Conservation (phyloP, 23 tunicate species). For the Trididemnum clinides region DNA sequence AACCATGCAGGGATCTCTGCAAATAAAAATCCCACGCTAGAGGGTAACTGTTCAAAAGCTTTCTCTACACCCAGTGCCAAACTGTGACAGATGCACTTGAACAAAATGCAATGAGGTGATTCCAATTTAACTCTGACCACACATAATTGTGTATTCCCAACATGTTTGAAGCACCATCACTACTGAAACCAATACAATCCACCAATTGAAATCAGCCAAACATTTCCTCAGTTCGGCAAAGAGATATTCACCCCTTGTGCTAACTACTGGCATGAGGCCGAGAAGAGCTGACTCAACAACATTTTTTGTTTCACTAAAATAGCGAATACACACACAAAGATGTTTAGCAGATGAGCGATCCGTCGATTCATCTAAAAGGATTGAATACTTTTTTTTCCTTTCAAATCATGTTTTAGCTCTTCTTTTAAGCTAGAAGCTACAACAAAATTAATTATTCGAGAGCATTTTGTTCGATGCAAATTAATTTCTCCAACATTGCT, state of each 20-base stretch:
- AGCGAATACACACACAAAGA: slow-evolving; percentile 20
- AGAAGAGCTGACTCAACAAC: slow-evolving; percentile 7
- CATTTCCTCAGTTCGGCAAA: background rate
- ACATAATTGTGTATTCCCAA: slow-evolving; percentile 16
- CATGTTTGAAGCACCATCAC: slow-evolving; percentile 43
- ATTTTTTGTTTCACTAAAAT: slow-evolving; percentile 18
- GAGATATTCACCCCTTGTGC: background rate
- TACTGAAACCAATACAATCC: slow-evolving; percentile 19
- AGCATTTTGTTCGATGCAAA: slow-evolving; percentile 25
- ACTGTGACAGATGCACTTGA: slow-evolving; percentile 16
- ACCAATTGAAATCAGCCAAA: background rate
- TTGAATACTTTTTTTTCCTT: slow-evolving; percentile 15
- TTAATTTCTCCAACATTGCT: background rate
- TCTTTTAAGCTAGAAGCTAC: slow-evolving; percentile 15
- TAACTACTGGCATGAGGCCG: slow-evolving; percentile 21
- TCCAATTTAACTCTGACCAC: slow-evolving; percentile 35
- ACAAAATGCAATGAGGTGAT: slow-evolving; percentile 15
- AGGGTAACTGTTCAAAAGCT: slow-evolving; percentile 6
- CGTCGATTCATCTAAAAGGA: slow-evolving; percentile 9
- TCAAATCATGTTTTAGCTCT: background rate
- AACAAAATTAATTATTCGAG: slow-evolving; percentile 3
- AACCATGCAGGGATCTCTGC: slow-evolving; percentile 18
- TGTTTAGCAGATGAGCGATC: background rate
- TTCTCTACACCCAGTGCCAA: slow-evolving; percentile 13
- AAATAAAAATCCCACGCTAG: slow-evolving; percentile 14